Evolutionary conservation across 1,140 invertebrate genomes (phyloP).

Genomic region (Geopemphigus sp.): DNA sequence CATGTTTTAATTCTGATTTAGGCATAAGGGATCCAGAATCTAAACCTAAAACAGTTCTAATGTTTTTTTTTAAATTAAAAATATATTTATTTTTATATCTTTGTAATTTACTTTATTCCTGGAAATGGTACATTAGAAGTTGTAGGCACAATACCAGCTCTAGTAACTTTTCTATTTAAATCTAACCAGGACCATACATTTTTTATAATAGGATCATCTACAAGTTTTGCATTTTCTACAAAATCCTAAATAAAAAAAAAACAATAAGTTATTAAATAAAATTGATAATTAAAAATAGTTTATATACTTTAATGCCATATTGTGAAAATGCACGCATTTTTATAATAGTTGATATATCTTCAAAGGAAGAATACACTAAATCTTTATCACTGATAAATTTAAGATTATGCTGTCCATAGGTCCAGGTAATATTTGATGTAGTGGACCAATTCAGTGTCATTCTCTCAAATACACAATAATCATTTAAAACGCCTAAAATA

Average conservation of each 20-base stretch:
- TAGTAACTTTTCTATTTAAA: conserved; percentile 68
- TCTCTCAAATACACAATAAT: conserved; percentile 75
- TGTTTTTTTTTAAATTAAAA: conserved; percentile 4
- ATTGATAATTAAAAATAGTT: conserved; percentile 32
- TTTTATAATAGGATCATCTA: conserved; percentile 63
- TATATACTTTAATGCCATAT: conserved; percentile 73
- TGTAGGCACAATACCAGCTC: conserved; percentile 63
- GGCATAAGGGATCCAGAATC: conserved; percentile 56
- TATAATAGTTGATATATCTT: conserved; percentile 74
- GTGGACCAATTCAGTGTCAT: conserved; percentile 78
- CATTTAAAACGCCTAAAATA: conserved; percentile 62
- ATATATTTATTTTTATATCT: background rate
- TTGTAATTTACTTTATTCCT: conserved; percentile 58
- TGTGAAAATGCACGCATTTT: conserved; percentile 67
- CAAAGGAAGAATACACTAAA: conserved; percentile 59
- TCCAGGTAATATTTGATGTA: conserved; percentile 70
- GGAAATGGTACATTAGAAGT: conserved; percentile 65
- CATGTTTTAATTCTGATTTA: conserved; percentile 61
- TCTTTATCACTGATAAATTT: conserved; percentile 62
- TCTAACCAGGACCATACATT: conserved; percentile 75
- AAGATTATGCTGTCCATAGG: conserved; percentile 67
- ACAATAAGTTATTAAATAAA: background rate
- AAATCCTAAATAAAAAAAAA: conserved; percentile 55
- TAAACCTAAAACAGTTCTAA: conserved; percentile 62
- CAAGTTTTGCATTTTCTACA: conserved; percentile 66